phyloP scores from a whole-genome alignment of 2,888 invertebrate genomes.

The Gandaritis pyraliata region DNA sequence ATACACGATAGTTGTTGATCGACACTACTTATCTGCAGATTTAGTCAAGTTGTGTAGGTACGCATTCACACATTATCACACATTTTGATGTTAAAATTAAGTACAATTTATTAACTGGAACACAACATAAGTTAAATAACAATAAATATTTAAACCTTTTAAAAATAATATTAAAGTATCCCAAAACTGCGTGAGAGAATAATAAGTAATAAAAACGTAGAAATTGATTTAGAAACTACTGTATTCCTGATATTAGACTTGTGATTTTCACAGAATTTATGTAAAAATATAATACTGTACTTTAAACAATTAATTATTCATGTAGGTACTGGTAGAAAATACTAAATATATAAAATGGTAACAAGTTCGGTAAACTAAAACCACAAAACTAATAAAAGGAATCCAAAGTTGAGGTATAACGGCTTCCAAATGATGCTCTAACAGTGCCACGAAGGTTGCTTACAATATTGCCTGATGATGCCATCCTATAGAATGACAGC shows the following conservation, averaged over 20 bases:
- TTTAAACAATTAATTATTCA: slow-evolving; percentile 49
- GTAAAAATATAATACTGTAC: slow-evolving; percentile 66
- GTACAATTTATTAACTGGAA: slow-evolving; percentile 26
- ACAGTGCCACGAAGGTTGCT: slow-evolving; percentile 17
- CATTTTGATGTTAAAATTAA: slow-evolving; percentile 23
- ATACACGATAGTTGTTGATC: neutral
- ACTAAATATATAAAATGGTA: slow-evolving; percentile 62
- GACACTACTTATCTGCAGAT: slow-evolving; percentile 1
- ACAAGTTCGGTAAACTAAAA: slow-evolving; percentile 63
- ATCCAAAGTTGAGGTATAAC: slow-evolving; percentile 54
- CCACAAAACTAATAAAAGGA: slow-evolving; percentile 58
- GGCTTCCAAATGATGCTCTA: slow-evolving; percentile 49
- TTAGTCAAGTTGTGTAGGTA: slow-evolving; percentile 6
- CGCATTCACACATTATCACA: slow-evolving; percentile 23
- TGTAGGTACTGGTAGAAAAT: slow-evolving; percentile 52
- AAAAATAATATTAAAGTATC: slow-evolving; percentile 9
- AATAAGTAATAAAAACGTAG: slow-evolving; percentile 8
- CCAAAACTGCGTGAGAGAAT: slow-evolving; percentile 9
- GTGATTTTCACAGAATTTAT: slow-evolving; percentile 50
- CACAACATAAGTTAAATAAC: slow-evolving; percentile 17
- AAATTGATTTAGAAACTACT: slow-evolving; percentile 22
- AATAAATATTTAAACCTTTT: slow-evolving; percentile 12
- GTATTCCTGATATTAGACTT: slow-evolving; percentile 48
- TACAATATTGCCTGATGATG: slow-evolving; percentile 6
- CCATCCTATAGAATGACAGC: slow-evolving; percentile 54